Evolutionary conservation across 2,113 vertebrate species (phyloP).

Genomic region (Platichthys flesus): DNA sequence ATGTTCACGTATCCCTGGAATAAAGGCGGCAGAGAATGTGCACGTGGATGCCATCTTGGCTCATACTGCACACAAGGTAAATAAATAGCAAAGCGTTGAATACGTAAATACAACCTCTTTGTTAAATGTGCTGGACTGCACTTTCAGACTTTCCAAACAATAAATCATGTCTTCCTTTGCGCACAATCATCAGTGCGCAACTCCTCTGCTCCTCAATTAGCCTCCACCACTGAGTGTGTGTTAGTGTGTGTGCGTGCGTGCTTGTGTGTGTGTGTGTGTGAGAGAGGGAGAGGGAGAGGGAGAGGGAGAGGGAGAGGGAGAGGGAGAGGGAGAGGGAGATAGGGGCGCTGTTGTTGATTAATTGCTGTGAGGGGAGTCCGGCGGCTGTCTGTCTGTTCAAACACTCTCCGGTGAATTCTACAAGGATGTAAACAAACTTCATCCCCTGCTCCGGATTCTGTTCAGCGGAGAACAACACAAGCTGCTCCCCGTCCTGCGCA

Average conservation of each 20-base stretch:
- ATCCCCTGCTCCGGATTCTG: slow-evolving; percentile 74
- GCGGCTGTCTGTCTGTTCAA: slow-evolving; percentile 82
- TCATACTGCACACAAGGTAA: slow-evolving; percentile 26
- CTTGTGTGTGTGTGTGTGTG: neutral
- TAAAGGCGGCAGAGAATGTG: neutral
- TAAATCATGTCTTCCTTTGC: slow-evolving; percentile 78
- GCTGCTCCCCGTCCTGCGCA: slow-evolving; percentile 76
- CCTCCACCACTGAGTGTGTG: neutral
- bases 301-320: slow-evolving; percentile 6
- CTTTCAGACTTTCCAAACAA: slow-evolving; percentile 76
- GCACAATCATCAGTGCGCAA: slow-evolving; percentile 65
- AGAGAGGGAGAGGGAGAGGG: slow-evolving; percentile 8
- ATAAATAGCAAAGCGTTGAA: slow-evolving; percentile 42
- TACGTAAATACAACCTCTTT: slow-evolving; percentile 46
- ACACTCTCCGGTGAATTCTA: slow-evolving; percentile 78
- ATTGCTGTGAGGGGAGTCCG: slow-evolving; percentile 80
- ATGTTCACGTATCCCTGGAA: neutral
- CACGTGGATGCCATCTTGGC: neutral
- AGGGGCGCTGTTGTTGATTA: slow-evolving; percentile 74
- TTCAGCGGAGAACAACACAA: slow-evolving; percentile 85
- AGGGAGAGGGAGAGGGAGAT: slow-evolving; percentile 4
- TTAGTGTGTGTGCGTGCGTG: neutral
- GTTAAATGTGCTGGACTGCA: slow-evolving; percentile 72
- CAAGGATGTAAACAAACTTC: slow-evolving; percentile 86
- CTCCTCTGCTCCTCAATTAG: slow-evolving; percentile 51